Evolutionary conservation across 2,888 invertebrate genomes (phyloP).

Genomic region (Xestia xanthographa): DNA sequence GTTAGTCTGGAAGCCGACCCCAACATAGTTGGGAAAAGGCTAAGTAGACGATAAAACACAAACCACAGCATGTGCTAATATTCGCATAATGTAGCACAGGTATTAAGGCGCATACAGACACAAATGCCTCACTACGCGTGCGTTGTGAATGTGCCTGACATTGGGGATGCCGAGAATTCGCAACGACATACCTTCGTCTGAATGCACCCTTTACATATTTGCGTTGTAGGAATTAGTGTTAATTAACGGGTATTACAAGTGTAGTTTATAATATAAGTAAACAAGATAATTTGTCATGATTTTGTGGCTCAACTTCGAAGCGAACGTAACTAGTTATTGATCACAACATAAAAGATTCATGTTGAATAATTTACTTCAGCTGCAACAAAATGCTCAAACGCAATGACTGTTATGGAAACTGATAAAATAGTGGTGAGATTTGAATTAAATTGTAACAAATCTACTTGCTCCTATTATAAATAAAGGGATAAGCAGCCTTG

Average conservation of each 20-base stretch:
- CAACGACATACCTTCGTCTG: slow-evolving; percentile 2
- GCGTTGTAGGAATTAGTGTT: neutral
- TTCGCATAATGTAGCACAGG: slow-evolving; percentile 24
- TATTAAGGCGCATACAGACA: slow-evolving; percentile 43
- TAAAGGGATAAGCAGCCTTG: too few species aligned
- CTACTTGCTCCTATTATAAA: too few species aligned
- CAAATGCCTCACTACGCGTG: slow-evolving; percentile 26
- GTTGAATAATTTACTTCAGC: slow-evolving; percentile 17
- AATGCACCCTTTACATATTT: slow-evolving; percentile 12
- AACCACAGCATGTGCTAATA: neutral
- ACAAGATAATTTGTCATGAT: slow-evolving; percentile 12
- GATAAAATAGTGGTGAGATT: slow-evolving; percentile 44
- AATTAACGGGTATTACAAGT: slow-evolving; percentile 6
- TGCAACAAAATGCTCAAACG: neutral
- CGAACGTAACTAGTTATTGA: slow-evolving; percentile 13
- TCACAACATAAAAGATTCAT: slow-evolving; percentile 16
- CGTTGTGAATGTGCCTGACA: slow-evolving; percentile 19
- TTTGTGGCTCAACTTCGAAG: slow-evolving; percentile 7
- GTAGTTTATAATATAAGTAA: neutral
- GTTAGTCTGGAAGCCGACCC: neutral
- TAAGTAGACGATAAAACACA: neutral
- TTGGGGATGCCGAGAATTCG: slow-evolving; percentile 28
- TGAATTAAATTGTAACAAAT: too few species aligned
- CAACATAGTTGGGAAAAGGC: neutral
- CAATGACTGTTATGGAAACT: slow-evolving; percentile 7